Evolutionary conservation across 2,113 vertebrate species (phyloP).

Genomic region (Stigmatopora argus): DNA sequence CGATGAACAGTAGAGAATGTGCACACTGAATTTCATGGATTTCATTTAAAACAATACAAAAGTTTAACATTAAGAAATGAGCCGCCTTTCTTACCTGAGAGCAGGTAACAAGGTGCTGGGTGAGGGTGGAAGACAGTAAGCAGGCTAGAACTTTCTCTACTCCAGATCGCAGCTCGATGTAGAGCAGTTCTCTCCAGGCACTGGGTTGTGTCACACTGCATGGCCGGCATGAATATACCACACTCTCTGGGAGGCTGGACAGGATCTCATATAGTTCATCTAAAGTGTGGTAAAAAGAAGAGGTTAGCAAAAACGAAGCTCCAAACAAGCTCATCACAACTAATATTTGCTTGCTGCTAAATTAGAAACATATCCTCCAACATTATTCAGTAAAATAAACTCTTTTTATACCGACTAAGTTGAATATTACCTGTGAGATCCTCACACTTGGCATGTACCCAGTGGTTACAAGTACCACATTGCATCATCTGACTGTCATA

Average conservation of each 20-base stretch:
- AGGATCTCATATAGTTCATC: constrained; percentile 91
- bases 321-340: neutral
- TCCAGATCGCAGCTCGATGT: constrained; percentile 76
- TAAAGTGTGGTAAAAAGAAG: constrained; percentile 41
- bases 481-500: constrained; percentile 94
- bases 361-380: neutral
- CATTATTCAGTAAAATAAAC: neutral
- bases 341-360: neutral
- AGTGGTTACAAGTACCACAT: constrained; percentile 86
- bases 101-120: constrained; percentile 77
- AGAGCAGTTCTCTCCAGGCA: constrained; percentile 81
- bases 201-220: constrained; percentile 75
- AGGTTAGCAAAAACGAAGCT: neutral
- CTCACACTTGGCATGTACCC: constrained; percentile 90
- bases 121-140: constrained; percentile 76
- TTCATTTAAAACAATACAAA: too few relatives aligned
- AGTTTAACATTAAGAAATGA: constrained; percentile 1
- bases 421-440: constrained; percentile 76
- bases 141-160: constrained; percentile 84
- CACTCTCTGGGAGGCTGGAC: constrained; percentile 85
- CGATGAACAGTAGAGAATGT: constrained; percentile 8
- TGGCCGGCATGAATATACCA: constrained; percentile 83
- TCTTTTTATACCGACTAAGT: neutral
- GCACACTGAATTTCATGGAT: too few relatives aligned
- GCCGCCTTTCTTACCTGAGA: constrained; percentile 65